These are phyloP conservation scores for Heterotis niloticus DNA, from an alignment of 2,113 vertebrate genomes.

Conservation along the genomic window DNA sequence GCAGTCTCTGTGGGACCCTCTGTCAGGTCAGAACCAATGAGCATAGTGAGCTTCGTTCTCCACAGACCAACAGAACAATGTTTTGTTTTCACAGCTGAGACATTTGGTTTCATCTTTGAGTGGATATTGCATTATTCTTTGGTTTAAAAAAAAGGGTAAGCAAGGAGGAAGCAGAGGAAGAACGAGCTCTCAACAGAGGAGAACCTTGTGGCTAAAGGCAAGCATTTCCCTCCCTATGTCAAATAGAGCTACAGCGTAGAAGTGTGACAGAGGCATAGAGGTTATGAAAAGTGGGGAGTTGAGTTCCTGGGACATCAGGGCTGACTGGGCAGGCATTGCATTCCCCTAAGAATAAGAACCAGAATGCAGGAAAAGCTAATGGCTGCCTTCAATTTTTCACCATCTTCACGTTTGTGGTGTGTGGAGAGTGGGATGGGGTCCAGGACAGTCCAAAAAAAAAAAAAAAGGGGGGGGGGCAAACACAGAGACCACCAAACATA, in stretches of 20 bases:
- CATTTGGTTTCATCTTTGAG: neutral
- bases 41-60: slow-evolving; percentile 14
- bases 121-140: neutral
- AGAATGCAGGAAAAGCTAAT: slow-evolving; percentile 25
- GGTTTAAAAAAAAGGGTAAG: neutral
- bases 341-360: slow-evolving; percentile 5
- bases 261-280: neutral
- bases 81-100: slow-evolving; percentile 27
- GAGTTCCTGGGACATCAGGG: slow-evolving; percentile 16
- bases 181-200: neutral
- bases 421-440: neutral
- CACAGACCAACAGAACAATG: slow-evolving; percentile 30
- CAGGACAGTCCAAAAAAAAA: neutral
- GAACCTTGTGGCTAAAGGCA: neutral
- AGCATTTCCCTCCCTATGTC: neutral
- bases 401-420: neutral
- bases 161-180: neutral
- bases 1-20: slow-evolving; percentile 33
- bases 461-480: neutral
- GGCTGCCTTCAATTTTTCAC: neutral
- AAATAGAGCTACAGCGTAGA: neutral
- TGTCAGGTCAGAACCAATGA: slow-evolving; percentile 30
- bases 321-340: slow-evolving; percentile 19
- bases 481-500: neutral
- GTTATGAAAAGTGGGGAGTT: slow-evolving; percentile 13